Percentiles rank a stretch among this genome's conserved stretches.
phyloP scores from a whole-genome alignment of 2,113 vertebrate species.

The Mus pahari region DNA sequence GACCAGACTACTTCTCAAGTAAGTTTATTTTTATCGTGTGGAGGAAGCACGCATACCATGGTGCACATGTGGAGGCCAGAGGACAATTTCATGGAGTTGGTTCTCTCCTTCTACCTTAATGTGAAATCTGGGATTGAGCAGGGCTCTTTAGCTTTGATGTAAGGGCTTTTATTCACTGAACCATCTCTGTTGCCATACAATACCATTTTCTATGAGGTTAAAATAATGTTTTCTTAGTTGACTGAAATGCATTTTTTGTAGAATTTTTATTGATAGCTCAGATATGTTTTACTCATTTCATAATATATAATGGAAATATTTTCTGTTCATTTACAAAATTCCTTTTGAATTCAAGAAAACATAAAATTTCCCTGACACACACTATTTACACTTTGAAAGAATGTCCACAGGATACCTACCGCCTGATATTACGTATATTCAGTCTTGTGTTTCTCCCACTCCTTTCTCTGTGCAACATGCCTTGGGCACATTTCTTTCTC shows the following conservation, averaged over 20 bases:
- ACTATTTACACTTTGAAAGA: not conserved
- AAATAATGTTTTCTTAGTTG: constrained; percentile 24
- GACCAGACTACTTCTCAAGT: too few species aligned
- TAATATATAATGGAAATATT: not conserved
- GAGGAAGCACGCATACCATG: accelerated
- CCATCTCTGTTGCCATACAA: not conserved
- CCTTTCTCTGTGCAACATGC: not conserved
- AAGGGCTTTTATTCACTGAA: not conserved
- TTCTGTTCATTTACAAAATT: not conserved
- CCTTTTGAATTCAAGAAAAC: constrained; percentile 1
- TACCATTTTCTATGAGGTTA: not conserved
- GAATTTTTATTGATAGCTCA: constrained; percentile 37
- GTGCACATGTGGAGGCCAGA: too few species aligned
- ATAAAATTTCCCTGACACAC: constrained; percentile 25
- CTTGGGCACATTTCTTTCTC: not conserved
- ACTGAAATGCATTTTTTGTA: not conserved
- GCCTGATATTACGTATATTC: not conserved
- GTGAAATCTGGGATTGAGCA: not conserved
- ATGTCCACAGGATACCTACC: not conserved
- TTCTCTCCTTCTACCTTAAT: not conserved
- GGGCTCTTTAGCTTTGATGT: too few species aligned
- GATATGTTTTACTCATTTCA: constrained; percentile 24
- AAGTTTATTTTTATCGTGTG: not conserved
- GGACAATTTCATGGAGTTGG: not conserved
- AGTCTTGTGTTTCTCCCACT: not conserved